Base-by-base conservation (phyloP, 2,113 vertebrate genomes). In the Phrynosoma platyrhinos region DNA sequence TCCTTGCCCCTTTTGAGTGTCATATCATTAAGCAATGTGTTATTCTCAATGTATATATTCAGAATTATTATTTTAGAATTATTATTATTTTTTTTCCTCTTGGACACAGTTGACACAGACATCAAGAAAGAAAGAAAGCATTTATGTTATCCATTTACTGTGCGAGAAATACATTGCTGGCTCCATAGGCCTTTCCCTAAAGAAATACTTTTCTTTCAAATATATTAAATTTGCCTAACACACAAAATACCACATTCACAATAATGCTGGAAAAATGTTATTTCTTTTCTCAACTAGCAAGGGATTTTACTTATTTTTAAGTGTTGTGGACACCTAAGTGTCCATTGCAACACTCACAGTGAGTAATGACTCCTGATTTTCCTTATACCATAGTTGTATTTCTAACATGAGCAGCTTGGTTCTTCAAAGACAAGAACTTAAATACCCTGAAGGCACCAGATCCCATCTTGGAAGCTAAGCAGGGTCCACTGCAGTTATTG, bases 41-140 rank as follows among this genome's bases (percentile, higher is more conserved):
- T 88, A 90, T 85, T 93, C 91, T 93, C 91, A 89, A 95, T 90
- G 89, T 93, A 91, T 89, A 88, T 93, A 90, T 36, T 14, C 93
- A 96, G 76, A 78, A 95, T 74, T 75, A 92, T 75, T 30, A 87
- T 80, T 94, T 86, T 91, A 93, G 92, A 82, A 66, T 3, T 20
- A 13, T 14, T 13, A 20, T 92, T 90, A 53, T 36, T 36, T 36
- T 36, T 36, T 36, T 36, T 36, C 36, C 36, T 36, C 36, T 36
- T 53, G 21, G 10, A 53, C 12, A 36, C 12, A n/a, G 68, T 36
- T 58, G 14, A 32, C 32, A 25, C 20, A 10, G 32, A 18, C 21
- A 40, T 74, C 52, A 74, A 74, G 68, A 55, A 30, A 74, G 32
- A 23, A 55, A 58, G 36, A 9, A 8, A 5, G 8, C 9, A 20